A percentile compares a stretch with the other conserved stretches of the same genome.
Conservation (phyloP, 2,797 vertebrate genomes). For the Phoebastria nigripes region DNA sequence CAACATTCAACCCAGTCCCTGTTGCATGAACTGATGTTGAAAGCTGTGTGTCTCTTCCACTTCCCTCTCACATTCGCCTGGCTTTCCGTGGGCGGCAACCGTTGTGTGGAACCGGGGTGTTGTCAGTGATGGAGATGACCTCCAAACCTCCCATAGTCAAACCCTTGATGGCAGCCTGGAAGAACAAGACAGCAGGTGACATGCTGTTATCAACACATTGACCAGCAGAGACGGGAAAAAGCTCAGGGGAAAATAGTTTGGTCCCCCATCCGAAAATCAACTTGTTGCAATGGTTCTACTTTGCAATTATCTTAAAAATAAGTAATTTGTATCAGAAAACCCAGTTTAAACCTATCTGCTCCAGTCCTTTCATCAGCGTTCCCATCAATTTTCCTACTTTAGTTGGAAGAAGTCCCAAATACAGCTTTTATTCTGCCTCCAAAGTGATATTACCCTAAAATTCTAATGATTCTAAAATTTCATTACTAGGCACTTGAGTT, state of each 20-base stretch:
- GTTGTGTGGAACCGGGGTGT: constrained; percentile 94
- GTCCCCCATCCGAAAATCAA: neutral
- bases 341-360: neutral
- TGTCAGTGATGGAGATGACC: constrained; percentile 94
- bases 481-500: neutral
- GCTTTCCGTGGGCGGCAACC: constrained; percentile 94
- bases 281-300: neutral
- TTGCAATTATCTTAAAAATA: neutral
- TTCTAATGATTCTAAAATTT: neutral
- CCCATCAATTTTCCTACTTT: neutral
- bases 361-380: neutral
- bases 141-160: constrained; percentile 91
- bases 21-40: neutral
- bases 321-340: neutral
- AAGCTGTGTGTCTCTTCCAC: neutral
- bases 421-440: neutral
- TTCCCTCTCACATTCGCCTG: constrained; percentile 74
- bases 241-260: neutral
- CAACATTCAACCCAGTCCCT: neutral
- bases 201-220: fast-evolving
- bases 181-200: neutral
- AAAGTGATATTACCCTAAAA: neutral
- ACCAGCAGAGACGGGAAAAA: neutral
- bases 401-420: neutral
- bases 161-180: constrained; percentile 91